These are phyloP conservation scores for Amiota minor DNA, from an alignment of 2,888 invertebrate species.

Conservation along the genomic window DNA sequence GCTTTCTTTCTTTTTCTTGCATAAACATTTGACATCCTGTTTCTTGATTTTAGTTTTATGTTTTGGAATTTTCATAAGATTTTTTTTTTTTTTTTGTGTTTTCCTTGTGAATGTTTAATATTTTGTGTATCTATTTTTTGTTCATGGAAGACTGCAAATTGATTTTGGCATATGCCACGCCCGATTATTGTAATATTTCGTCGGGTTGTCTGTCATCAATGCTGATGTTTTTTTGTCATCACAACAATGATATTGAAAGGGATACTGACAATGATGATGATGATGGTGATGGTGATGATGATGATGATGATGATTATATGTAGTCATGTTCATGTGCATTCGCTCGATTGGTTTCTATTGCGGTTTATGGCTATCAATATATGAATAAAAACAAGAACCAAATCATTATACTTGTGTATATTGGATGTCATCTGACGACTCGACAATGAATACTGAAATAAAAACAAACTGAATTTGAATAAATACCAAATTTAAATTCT, in stretches of 20 bases:
- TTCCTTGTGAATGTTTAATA: background rate
- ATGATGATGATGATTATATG: background rate
- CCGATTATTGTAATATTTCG: background rate
- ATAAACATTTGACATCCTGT: background rate
- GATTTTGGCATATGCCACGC: constrained; percentile 4
- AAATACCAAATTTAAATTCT: too few species aligned
- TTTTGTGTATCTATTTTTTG: background rate
- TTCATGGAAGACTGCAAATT: constrained; percentile 13
- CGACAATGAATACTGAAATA: too few species aligned
- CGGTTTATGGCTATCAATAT: background rate
- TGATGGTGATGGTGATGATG: background rate
- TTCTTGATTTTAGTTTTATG: background rate
- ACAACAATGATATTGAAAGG: background rate
- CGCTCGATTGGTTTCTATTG: background rate
- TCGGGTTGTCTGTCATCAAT: too few species aligned
- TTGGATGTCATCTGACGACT: too few species aligned
- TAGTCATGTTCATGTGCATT: background rate
- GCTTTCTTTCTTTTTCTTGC: background rate
- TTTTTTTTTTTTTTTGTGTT: background rate
- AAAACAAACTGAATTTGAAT: too few species aligned
- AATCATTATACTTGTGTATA: too few species aligned
- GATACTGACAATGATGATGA: background rate
- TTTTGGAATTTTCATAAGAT: background rate
- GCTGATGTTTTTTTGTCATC: background rate
- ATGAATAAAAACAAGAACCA: too few species aligned